Percentiles rank a stretch among this genome's conserved stretches.
Evolutionary conservation across 2,113 vertebrate genomes (phyloP).

Genomic region (Salvelinus alpinus): DNA sequence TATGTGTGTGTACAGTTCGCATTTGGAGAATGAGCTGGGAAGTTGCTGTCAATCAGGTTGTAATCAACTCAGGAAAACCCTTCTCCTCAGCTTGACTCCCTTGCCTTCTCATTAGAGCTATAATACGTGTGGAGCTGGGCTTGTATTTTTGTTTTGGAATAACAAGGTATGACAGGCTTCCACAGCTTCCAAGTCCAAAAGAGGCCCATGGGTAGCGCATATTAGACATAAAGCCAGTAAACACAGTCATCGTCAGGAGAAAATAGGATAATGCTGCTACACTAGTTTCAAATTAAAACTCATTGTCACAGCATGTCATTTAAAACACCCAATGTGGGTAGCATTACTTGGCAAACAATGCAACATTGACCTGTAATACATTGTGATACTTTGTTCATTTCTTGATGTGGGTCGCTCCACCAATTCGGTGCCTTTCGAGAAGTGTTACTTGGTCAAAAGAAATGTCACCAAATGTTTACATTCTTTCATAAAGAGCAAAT

Average conservation of each 20-base stretch:
- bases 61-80: slow-evolving; percentile 5
- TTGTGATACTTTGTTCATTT: no score
- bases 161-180: neutral
- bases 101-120: slow-evolving; percentile 10
- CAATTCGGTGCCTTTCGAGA: no score
- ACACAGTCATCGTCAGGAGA: neutral
- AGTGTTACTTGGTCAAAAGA: no score
- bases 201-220: neutral
- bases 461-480: no score
- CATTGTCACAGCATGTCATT: slow-evolving; percentile 3
- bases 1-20: neutral
- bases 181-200: slow-evolving; percentile 6
- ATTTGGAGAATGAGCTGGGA: neutral
- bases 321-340: slow-evolving; percentile 12
- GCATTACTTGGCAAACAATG: slow-evolving; percentile 39
- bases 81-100: slow-evolving; percentile 1
- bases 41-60: neutral
- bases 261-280: no score
- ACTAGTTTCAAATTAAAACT: slow-evolving; percentile 9
- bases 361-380: no score
- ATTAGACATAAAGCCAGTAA: neutral
- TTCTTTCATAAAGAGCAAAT: no score
- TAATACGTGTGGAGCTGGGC: slow-evolving; percentile 5
- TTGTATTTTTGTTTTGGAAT: slow-evolving; percentile 29
- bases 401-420: no score